Evolutionary conservation across 2,888 invertebrate genomes (phyloP), one percentile per base, ranked within the genome.

Genomic region (Drosophila anceps): DNA sequence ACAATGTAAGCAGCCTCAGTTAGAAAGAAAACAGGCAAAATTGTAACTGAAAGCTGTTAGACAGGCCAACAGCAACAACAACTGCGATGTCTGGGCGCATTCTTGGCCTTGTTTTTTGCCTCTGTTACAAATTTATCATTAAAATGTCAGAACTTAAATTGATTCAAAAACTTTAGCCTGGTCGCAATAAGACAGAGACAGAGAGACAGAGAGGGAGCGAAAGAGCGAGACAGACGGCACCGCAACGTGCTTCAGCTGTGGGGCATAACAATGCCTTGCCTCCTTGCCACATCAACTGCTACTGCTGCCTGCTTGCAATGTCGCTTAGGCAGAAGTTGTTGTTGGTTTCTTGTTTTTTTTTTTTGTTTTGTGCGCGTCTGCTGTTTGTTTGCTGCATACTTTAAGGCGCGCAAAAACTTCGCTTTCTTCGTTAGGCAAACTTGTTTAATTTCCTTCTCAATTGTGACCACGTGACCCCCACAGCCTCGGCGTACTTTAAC

Each of bases 71-170:
- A 48, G 4, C 29, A 48, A 48, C 18, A 31, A 31, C 50, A 33
- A 50, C 48, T 31, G 51, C 35, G 1, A 24, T n/a, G 62, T 51
- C 64, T 72, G 54, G 50, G 59, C 69, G 41, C 72, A 76, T 78
- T 69, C 79, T 79, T 79, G 74, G 67, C 79, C 78, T 75, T 75
- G 73, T 79, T 84, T 79, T 82, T 73, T 78, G 70, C 43, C 69
- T 71, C 84, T 63, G 79, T 77, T 88, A 88, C 88, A 86, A 84
- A 86, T 86, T 86, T 88, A 86, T 86, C 88, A 88, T 86, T 86
- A 88, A 86, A 86, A 86, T 86, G 86, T 86, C 88, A 86, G 88
- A 86, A 88, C 86, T 86, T 88, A 86, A 86, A 86, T 86, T 86
- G 86, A 86, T 88, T 86, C 88, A 86, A 86, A 86, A 86, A 86